Conservation (phyloP, 2,797 vertebrate genomes). For the Rhinophrynus dorsalis region DNA sequence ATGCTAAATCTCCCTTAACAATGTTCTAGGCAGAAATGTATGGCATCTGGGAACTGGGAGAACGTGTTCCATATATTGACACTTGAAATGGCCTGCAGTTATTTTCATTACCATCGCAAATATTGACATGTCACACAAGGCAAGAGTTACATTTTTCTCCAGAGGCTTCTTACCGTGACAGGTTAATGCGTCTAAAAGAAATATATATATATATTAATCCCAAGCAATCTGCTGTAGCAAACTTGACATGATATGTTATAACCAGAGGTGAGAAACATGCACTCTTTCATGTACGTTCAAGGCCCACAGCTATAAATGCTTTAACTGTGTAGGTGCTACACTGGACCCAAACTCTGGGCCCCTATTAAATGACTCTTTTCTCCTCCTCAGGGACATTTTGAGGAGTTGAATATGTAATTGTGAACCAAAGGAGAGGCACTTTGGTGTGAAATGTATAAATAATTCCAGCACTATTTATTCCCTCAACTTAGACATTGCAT, state of each 20-base stretch:
- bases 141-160: conserved; percentile 3
- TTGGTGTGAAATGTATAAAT: too few species aligned
- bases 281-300: background rate
- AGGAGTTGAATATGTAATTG: too few species aligned
- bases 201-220: too few species aligned
- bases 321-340: background rate
- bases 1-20: too few species aligned
- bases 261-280: conserved; percentile 8
- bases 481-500: too few species aligned
- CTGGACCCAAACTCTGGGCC: too few species aligned
- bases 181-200: background rate
- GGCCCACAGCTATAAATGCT: background rate
- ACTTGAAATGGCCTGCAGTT: background rate
- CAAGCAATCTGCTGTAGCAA: conserved; percentile 7
- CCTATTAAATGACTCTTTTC: too few species aligned
- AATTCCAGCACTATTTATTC: too few species aligned
- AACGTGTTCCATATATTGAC: background rate
- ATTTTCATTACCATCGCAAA: background rate
- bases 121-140: conserved; percentile 1
- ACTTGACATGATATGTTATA: conserved; percentile 6
- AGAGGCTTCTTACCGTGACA: conserved; percentile 4
- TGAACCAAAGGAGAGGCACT: too few species aligned
- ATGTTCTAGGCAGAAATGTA: too few species aligned
- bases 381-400: too few species aligned
- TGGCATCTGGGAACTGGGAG: too few species aligned